Evolutionary conservation across 2,888 invertebrate species (phyloP), one percentile per base, ranked within the genome.

Genomic region (Patella depressa): DNA sequence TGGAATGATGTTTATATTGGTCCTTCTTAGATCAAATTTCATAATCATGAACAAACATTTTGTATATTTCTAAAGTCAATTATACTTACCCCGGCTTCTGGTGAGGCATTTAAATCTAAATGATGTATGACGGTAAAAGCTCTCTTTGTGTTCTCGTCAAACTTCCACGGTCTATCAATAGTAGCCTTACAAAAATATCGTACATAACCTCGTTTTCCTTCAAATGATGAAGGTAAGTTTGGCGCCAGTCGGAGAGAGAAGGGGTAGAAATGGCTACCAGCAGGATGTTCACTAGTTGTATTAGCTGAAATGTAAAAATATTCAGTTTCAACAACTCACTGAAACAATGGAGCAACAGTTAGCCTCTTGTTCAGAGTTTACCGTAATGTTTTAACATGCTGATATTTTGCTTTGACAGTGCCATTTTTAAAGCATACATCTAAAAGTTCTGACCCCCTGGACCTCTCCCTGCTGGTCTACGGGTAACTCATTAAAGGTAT

Each of bases 131-230:
- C 95, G 75, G 95, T 96, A 88, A 97, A 96, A 7, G 95, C 95
- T 92, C 94, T 94, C 92, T 96, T 96, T 73, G 94, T 94, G 86
- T 96, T 96, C 87, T 96, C 95, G 92, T 97, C 96, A 89, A 95
- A 95, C 87, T 96, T 95, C 94, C 96, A 96, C 2, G 96, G 95
- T 19, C 96, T 93, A 87, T 96, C 96, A 34, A 97, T 92, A 0
- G 94, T 94, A 0, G 96, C 95, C 92, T 95, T 96, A 53, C 96
- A 94, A n/a, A 95, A 94, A 89, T 97, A 97, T 34, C 96, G 93
- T 65, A 97, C 97, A 96, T 90, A 93, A 93, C 87, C 95, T 9
- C 85, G 81, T 1, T 81, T 81, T 7, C 90, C 90, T 77, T 90
- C 90, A 80, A 87, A 90, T 45, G 90, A 89, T 7, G 88, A 88